Evolutionary conservation across 92 coral and sea anemone genomes (phyloP).

Genomic region (Porites rus): DNA sequence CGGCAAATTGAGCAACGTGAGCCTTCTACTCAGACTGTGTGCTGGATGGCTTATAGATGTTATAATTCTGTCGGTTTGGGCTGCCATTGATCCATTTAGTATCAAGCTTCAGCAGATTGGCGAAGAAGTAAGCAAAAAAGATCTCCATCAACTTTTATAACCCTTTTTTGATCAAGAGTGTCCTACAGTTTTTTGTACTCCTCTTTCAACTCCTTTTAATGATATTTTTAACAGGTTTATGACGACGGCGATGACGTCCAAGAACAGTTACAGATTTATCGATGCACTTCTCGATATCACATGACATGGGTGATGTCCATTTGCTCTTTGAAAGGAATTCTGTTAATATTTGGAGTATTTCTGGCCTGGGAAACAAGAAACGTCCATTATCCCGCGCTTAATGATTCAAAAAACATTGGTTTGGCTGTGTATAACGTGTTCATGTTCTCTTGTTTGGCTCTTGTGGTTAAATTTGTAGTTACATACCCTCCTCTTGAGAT

Average conservation of each 20-base stretch:
- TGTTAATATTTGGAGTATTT: slow-evolving; percentile 87
- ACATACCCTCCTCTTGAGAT: slow-evolving; percentile 45
- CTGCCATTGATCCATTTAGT: slow-evolving; percentile 65
- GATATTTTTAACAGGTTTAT: slow-evolving; percentile 46
- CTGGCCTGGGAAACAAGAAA: slow-evolving; percentile 92
- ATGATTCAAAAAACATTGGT: slow-evolving; percentile 91
- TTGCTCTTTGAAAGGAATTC: slow-evolving; percentile 76
- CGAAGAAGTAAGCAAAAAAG: slow-evolving; percentile 31
- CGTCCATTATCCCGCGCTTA: slow-evolving; percentile 80
- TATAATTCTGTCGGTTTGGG: slow-evolving; percentile 74
- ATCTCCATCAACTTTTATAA: background rate
- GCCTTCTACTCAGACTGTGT: slow-evolving; percentile 69
- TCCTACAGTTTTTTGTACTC: too few relatives aligned
- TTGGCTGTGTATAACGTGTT: slow-evolving; percentile 88
- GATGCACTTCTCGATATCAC: slow-evolving; percentile 73
- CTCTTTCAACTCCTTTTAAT: too few relatives aligned
- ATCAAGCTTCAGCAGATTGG: slow-evolving; percentile 32
- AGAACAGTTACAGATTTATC: slow-evolving; percentile 43
- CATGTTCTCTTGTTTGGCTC: slow-evolving; percentile 80
- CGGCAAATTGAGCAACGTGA: background rate
- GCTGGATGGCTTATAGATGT: slow-evolving; percentile 70
- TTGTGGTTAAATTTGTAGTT: slow-evolving; percentile 58
- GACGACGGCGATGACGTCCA: slow-evolving; percentile 64
- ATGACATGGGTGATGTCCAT: slow-evolving; percentile 72
- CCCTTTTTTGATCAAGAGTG: background rate